These are phyloP conservation scores for Aphodius granarius DNA, from an alignment of 2,888 invertebrate genomes.

Conservation along the genomic window DNA sequence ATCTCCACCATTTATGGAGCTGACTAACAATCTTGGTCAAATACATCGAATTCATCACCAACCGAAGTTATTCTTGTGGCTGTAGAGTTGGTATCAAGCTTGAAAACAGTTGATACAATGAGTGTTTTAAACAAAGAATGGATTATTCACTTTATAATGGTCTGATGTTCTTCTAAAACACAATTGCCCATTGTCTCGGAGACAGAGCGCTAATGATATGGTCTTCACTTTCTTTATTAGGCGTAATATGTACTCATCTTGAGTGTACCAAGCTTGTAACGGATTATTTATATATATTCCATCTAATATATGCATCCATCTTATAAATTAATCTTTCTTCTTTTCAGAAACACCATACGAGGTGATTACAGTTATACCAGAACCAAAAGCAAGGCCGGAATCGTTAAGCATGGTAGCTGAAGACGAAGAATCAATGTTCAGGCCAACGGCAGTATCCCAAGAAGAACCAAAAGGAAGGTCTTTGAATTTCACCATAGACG, in stretches of 20 bases:
- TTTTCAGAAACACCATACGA: constrained; percentile 29
- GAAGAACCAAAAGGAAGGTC: constrained; percentile 47
- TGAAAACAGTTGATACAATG: background rate
- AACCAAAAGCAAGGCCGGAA: constrained; percentile 38
- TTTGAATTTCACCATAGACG: constrained; percentile 47
- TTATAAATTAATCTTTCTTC: background rate
- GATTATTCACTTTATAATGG: background rate
- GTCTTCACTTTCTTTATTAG: background rate
- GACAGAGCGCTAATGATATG: background rate
- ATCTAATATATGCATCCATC: background rate
- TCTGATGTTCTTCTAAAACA: background rate
- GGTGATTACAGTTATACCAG: constrained; percentile 38
- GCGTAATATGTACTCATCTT: background rate
- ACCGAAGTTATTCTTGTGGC: constrained; percentile 3
- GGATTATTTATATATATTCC: too few relatives aligned
- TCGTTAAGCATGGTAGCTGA: constrained; percentile 46
- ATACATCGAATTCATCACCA: background rate
- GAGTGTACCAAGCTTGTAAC: background rate
- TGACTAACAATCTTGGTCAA: background rate
- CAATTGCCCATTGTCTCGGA: background rate
- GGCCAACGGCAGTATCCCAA: constrained; percentile 30
- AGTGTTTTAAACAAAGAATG: background rate
- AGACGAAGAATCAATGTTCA: constrained; percentile 39
- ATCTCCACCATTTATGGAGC: background rate
- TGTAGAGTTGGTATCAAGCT: background rate